These are phyloP conservation scores for Spinus pinus DNA, from an alignment of 2,797 vertebrate genomes.

Conservation along the genomic window DNA sequence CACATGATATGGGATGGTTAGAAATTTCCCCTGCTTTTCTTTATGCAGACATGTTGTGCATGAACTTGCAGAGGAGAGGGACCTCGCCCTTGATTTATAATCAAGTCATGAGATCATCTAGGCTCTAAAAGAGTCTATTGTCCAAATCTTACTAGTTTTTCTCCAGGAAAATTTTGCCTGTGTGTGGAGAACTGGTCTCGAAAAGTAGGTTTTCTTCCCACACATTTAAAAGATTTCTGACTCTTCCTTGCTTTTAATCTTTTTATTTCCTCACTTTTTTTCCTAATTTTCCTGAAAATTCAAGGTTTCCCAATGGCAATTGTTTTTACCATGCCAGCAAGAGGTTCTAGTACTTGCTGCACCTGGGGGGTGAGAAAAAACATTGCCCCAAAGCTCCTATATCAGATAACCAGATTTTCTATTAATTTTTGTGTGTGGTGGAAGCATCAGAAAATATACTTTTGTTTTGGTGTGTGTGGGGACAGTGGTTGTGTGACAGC, in stretches of 20 bases:
- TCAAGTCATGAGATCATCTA: constrained; percentile 36
- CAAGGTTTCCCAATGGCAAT: background rate
- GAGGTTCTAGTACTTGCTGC: background rate
- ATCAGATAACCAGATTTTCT: background rate
- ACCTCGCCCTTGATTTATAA: constrained; percentile 44
- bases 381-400: background rate
- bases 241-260: background rate
- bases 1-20: background rate
- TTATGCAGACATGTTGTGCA: background rate
- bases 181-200: background rate
- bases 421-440: background rate
- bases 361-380: accelerated
- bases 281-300: background rate
- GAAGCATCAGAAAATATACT: background rate
- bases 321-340: background rate
- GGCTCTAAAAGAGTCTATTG: constrained; percentile 29
- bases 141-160: background rate
- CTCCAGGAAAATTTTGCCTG: background rate
- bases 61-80: constrained; percentile 8
- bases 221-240: background rate
- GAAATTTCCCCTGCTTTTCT: background rate
- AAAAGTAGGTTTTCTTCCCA: background rate
- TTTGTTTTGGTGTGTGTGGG: background rate
- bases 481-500: background rate
- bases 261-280: background rate